Percentiles rank a stretch among this genome's conserved stretches.
Conservation (phyloP, 2,888 invertebrate species). For the Nymphalis polychloros region DNA sequence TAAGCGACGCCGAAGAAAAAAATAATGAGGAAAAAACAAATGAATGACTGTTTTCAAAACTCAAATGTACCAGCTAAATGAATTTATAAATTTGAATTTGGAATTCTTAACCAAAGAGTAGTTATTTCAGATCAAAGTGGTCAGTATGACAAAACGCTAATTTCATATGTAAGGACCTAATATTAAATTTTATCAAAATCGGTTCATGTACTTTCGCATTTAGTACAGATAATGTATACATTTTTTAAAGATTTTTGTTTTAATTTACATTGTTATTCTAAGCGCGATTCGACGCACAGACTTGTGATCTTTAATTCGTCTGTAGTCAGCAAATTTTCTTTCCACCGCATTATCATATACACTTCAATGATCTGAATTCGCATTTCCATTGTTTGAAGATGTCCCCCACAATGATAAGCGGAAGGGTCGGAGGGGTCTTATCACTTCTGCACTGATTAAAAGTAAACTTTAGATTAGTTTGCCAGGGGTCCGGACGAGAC, state of each 20-base stretch:
- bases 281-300: not conserved
- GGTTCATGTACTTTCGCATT: no score
- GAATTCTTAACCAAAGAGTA: no score
- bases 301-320: slow-evolving; percentile 17
- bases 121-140: no score
- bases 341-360: slow-evolving; percentile 35
- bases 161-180: no score
- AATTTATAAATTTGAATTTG: no score
- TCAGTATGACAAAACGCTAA: no score
- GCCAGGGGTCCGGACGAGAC: slow-evolving; percentile 33
- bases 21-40: no score
- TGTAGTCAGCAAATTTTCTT: slow-evolving; percentile 13
- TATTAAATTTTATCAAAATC: no score
- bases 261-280: not conserved
- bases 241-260: not conserved
- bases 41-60: no score
- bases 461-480: slow-evolving; percentile 61
- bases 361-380: slow-evolving; percentile 41
- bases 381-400: slow-evolving; percentile 49
- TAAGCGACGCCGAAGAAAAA: no score
- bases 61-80: no score
- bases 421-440: slow-evolving; percentile 58
- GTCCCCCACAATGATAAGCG: slow-evolving; percentile 61
- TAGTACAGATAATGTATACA: not conserved
- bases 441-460: slow-evolving; percentile 77